Base-by-base conservation (phyloP, 2,113 vertebrate genomes). In the Ahaetulla prasina region DNA sequence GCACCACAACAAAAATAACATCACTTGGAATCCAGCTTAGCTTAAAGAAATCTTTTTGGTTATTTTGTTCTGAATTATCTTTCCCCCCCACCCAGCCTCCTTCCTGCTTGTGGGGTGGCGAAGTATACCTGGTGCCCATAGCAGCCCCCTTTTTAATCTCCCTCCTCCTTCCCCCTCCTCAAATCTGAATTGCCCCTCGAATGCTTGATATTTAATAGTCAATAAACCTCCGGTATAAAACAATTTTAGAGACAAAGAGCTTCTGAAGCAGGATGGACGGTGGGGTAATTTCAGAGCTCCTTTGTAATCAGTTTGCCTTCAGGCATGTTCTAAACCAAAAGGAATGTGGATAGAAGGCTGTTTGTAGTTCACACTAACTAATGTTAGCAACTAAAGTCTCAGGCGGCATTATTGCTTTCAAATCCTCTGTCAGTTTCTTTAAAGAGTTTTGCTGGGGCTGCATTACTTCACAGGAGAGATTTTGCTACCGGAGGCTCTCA, bases 331-430 rank as follows among this genome's bases (percentile, higher is more conserved):
- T 68, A 86, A 94, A 93, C 30, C 87, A 95, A 91, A 95, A 80
- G 74, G 90, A 87, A 23, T 60, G 91, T 63, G 43, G 60, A 50
- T 89, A 93, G 93, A 74, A 89, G 92, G 93, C 90, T 6, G 0
- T 43, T 53, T 94, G 35, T 90, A 84, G 94, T 94, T 93, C 93
- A 95, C 85, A 84, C 90, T 57, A 94, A 89, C 80, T 88, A 92
- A 90, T 47, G 85, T 63, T 93, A 92, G 23, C 27, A 88, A 3
- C 45, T 50, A 87, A 93, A 92, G 30, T 35, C 60, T 91, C 87
- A 22, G 52, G 86, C 52, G 92, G 68, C 92, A 16, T 89, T 93
- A 85, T 60, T 93, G 92, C 89, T 89, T 94, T 91, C 85, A 94
- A 89, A 60, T 94, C 89, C 8, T 93, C 85, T 88, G 50, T 85